Evolutionary conservation across 2,888 invertebrate species (phyloP).

Genomic region (Dione vanillae): DNA sequence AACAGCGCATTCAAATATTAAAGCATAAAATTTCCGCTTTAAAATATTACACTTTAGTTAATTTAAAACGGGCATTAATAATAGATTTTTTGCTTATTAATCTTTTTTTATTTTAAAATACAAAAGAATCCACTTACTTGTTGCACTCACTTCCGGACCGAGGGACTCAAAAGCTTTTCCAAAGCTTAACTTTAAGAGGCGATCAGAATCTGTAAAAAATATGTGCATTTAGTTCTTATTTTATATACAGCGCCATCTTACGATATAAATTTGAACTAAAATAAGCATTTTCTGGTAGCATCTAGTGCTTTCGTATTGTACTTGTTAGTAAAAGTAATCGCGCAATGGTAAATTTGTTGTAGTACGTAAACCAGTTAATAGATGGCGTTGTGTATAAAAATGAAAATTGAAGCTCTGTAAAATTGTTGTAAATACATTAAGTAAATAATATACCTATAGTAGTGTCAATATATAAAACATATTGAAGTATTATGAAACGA

Average conservation of each 20-base stretch:
- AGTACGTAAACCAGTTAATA: background rate
- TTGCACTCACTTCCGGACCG: conserved; percentile 90
- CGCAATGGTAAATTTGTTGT: background rate
- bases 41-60: background rate
- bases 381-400: conserved; percentile 8
- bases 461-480: background rate
- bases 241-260: conserved; percentile 46
- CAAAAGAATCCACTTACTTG: conserved; percentile 84
- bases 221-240: conserved; percentile 3
- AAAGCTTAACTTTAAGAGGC: conserved; percentile 78
- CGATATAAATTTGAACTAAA: background rate
- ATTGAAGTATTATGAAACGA: conserved; percentile 31
- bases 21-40: background rate
- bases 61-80: background rate
- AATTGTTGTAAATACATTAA: too few species aligned
- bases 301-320: background rate
- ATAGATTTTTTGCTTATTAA: too few species aligned
- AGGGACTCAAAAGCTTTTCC: conserved; percentile 85
- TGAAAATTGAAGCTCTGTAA: too few species aligned
- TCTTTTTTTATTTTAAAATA: background rate
- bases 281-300: background rate
- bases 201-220: conserved; percentile 77
- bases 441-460: too few species aligned
- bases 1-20: conserved; percentile 4
- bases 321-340: background rate